A percentile compares a stretch with the other conserved stretches of the same genome.
Evolutionary conservation across 2,797 vertebrate genomes (phyloP).

Genomic region (Tiaroga cobitis): DNA sequence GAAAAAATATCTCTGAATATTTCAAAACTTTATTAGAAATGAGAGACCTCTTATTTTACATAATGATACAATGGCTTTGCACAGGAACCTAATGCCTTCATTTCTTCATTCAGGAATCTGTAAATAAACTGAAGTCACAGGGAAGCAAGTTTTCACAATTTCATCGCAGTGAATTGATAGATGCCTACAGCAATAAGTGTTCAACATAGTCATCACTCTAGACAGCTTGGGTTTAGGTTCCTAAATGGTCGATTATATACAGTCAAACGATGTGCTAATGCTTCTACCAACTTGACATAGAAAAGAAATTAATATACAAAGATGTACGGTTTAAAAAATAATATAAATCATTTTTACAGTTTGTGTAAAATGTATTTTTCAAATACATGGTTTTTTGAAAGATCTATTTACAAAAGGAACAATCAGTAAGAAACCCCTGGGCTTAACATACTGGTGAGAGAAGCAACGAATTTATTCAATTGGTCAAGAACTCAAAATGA

Average conservation of each 20-base stretch:
- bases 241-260: conserved; percentile 77
- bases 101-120: conserved; percentile 85
- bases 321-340: conserved; percentile 90
- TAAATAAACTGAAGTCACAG: conserved; percentile 69
- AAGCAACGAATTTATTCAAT: conserved; percentile 70
- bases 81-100: conserved; percentile 82
- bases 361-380: conserved; percentile 89
- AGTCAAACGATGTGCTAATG: conserved; percentile 82
- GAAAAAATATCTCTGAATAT: conserved; percentile 73
- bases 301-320: conserved; percentile 90
- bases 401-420: conserved; percentile 90
- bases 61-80: conserved; percentile 86
- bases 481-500: conserved; percentile 60
- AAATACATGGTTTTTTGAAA: conserved; percentile 86
- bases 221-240: conserved; percentile 73
- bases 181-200: conserved; percentile 75
- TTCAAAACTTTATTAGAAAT: conserved; percentile 97
- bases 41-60: conserved; percentile 87
- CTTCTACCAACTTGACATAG: conserved; percentile 85
- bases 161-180: conserved; percentile 62
- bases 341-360: conserved; percentile 96
- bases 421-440: conserved; percentile 78
- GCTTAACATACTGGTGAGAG: conserved; percentile 72
- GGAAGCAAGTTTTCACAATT: conserved; percentile 84
- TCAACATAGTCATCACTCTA: conserved; percentile 74